Evolutionary conservation across 2,888 invertebrate species (phyloP).

Genomic region (Geotrupes spiniger): DNA sequence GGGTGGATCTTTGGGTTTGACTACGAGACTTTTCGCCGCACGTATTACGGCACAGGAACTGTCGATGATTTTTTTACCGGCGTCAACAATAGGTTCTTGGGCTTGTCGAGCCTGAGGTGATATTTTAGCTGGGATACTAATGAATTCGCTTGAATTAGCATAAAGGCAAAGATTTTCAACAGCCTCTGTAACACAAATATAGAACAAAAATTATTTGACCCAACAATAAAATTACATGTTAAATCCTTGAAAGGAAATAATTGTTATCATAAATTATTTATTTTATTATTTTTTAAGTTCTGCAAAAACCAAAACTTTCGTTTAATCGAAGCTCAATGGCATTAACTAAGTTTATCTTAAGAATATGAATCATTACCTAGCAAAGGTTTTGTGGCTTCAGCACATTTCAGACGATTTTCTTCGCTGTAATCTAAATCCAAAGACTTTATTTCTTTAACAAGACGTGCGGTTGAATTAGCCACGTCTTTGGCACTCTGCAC

Average conservation of each 20-base stretch:
- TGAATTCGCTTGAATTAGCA: slow-evolving; percentile 92
- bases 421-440: slow-evolving; percentile 82
- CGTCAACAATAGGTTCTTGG: slow-evolving; percentile 84
- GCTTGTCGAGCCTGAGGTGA: slow-evolving; percentile 77
- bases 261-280: neutral
- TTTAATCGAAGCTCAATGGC: too few species aligned
- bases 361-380: slow-evolving; percentile 39
- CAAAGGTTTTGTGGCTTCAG: slow-evolving; percentile 78
- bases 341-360: too few species aligned
- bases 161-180: slow-evolving; percentile 90
- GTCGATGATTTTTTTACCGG: slow-evolving; percentile 75
- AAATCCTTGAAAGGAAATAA: neutral
- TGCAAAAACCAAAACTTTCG: too few species aligned
- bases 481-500: slow-evolving; percentile 97
- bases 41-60: slow-evolving; percentile 89
- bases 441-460: slow-evolving; percentile 93
- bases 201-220: too few species aligned
- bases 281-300: too few species aligned
- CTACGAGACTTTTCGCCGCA: slow-evolving; percentile 84
- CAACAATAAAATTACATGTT: slow-evolving; percentile 40
- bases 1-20: slow-evolving; percentile 85
- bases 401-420: slow-evolving; percentile 69
- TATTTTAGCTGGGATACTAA: slow-evolving; percentile 88
- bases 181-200: slow-evolving; percentile 57
- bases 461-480: slow-evolving; percentile 89